A percentile compares a stretch with the other conserved stretches of the same genome.
phyloP scores from a whole-genome alignment of 1,140 invertebrate genomes.

The Drosophila sucinea region DNA sequence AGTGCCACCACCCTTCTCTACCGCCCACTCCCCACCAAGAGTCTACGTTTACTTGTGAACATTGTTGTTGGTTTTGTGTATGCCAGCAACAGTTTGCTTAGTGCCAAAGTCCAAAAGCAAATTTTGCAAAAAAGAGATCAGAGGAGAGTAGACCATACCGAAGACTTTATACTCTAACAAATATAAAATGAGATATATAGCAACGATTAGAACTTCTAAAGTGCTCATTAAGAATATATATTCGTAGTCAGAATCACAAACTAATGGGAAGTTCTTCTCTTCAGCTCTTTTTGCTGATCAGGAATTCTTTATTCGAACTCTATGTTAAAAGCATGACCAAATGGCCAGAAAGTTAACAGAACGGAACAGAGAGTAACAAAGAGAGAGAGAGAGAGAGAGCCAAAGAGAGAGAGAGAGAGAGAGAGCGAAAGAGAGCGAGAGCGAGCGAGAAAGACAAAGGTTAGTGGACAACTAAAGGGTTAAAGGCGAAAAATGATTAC shows the following conservation, averaged over 20 bases:
- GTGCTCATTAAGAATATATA: too few species aligned
- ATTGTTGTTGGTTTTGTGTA: constrained; percentile 23
- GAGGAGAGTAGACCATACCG: not conserved
- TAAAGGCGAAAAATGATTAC: constrained; percentile 49
- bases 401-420: not conserved
- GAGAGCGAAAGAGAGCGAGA: too few species aligned
- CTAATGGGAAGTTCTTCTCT: too few species aligned
- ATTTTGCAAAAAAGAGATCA: constrained; percentile 36
- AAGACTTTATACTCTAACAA: not conserved
- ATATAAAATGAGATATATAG: not conserved
- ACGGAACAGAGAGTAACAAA: too few species aligned
- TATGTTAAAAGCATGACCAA: not conserved
- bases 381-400: not conserved
- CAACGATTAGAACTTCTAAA: too few species aligned
- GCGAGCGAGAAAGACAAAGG: not conserved
- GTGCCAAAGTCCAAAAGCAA: constrained; percentile 61
- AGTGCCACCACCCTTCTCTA: not conserved
- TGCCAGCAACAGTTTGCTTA: constrained; percentile 69
- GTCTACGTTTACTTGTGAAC: constrained; percentile 17
- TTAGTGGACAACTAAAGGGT: constrained; percentile 5
- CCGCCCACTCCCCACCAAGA: not conserved
- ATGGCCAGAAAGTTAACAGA: not conserved
- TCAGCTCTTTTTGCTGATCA: not conserved
- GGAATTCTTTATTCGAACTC: not conserved
- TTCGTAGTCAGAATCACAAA: not conserved